Evolutionary conservation across 2,888 invertebrate genomes (phyloP).

Genomic region (Therioaphis trifolii): DNA sequence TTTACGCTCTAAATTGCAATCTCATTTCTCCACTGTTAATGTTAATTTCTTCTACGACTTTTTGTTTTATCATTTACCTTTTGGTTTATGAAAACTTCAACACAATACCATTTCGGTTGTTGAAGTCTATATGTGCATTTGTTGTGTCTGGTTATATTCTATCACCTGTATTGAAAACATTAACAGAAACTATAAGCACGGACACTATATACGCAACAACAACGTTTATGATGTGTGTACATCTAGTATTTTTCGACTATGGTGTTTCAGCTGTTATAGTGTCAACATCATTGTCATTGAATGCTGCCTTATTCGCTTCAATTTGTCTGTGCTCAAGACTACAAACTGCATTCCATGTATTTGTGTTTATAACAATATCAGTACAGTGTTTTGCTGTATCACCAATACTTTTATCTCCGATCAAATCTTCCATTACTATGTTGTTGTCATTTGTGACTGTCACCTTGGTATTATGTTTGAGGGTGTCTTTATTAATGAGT

Average conservation of each 20-base stretch:
- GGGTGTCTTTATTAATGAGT: conserved; percentile 73
- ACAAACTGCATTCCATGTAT: conserved; percentile 86
- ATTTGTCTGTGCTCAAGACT: conserved; percentile 94
- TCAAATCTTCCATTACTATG: conserved; percentile 66
- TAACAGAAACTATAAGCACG: conserved; percentile 96
- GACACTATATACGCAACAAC: conserved; percentile 97
- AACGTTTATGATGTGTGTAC: conserved; percentile 85
- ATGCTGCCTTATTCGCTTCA: conserved; percentile 94
- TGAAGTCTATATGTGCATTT: conserved; percentile 74
- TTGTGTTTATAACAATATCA: conserved; percentile 88
- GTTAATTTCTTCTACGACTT: conserved; percentile 72
- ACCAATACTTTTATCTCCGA: conserved; percentile 78
- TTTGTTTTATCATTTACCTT: conserved; percentile 76
- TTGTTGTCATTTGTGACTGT: conserved; percentile 68
- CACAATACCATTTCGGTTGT: conserved; percentile 83
- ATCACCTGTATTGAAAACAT: conserved; percentile 90
- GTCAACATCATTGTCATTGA: conserved; percentile 90
- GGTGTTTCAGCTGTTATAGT: conserved; percentile 88
- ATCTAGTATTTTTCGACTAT: conserved; percentile 93
- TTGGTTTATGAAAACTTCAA: conserved; percentile 70
- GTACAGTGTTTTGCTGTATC: conserved; percentile 89
- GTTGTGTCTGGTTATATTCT: conserved; percentile 74
- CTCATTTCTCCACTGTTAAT: conserved; percentile 76
- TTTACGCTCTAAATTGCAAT: conserved; percentile 79
- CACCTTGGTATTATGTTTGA: conserved; percentile 70